A percentile compares a stretch with the other conserved stretches of the same genome.
Conservation (phyloP, 30 jellyfish, hydroid and myxozoan species). For the Aurelia aurita region DNA sequence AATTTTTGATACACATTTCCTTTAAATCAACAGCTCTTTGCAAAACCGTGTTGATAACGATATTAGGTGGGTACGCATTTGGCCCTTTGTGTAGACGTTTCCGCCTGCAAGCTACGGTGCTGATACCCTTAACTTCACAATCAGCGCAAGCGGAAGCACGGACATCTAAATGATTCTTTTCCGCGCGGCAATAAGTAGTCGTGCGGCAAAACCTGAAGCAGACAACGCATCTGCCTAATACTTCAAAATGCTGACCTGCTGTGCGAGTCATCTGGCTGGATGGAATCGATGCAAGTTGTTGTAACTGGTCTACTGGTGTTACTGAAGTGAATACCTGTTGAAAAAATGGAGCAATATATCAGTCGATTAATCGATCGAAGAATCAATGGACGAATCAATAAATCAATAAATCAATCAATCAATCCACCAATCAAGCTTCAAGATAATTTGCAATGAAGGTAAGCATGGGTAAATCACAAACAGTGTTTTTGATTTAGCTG, state of each 20-base stretch:
- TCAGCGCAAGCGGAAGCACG: conserved; percentile 96
- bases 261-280: conserved; percentile 62
- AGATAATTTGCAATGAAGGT: no score
- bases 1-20: conserved; percentile 87
- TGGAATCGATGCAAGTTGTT: conserved; percentile 41
- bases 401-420: no score
- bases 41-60: conserved; percentile 92
- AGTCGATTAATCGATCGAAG: no score
- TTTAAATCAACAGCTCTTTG: conserved; percentile 85
- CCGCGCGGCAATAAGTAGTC: conserved; percentile 99
- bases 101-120: conserved; percentile 98
- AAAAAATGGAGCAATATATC: neutral
- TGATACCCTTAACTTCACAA: conserved; percentile 88
- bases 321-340: conserved; percentile 42
- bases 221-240: conserved; percentile 91
- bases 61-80: conserved; percentile 95
- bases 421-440: no score
- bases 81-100: conserved; percentile 93
- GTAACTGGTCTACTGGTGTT: conserved; percentile 49
- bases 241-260: conserved; percentile 98
- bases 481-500: neutral
- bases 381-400: no score
- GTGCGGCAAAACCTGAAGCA: conserved; percentile 99
- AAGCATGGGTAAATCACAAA: neutral
- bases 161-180: conserved; percentile 93